phyloP scores from a whole-genome alignment of 2,113 vertebrate genomes.

The Equus przewalskii region DNA sequence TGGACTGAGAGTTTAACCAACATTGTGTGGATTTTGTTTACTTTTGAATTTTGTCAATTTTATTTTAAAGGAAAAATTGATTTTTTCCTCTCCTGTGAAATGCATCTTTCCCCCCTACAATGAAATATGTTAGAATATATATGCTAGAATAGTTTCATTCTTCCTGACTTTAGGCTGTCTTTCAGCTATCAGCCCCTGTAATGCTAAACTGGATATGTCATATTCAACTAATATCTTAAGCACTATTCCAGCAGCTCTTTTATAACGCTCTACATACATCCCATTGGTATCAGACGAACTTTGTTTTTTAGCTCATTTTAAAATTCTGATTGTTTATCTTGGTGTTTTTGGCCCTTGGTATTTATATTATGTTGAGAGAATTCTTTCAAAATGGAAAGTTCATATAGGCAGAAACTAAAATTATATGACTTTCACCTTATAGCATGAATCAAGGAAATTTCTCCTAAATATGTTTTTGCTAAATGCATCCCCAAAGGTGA shows the following conservation, averaged over 20 bases:
- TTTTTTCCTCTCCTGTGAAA: not conserved
- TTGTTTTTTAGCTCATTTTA: conserved; percentile 46
- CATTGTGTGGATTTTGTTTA: not conserved
- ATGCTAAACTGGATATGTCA: not conserved
- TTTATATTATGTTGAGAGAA: conserved; percentile 33
- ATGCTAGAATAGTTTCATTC: not conserved
- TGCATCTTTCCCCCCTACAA: not conserved
- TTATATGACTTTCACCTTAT: not conserved
- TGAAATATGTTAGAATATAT: not conserved
- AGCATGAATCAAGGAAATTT: conserved; percentile 52
- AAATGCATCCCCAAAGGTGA: conserved; percentile 70
- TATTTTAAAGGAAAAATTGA: not conserved
- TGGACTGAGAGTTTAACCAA: not conserved
- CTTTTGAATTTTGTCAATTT: conserved; percentile 23
- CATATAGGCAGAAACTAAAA: not conserved
- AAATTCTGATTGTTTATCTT: conserved; percentile 43
- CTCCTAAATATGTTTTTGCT: conserved; percentile 62
- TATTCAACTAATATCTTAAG: not conserved
- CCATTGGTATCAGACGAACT: no score
- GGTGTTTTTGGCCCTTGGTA: not conserved
- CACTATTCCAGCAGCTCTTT: not conserved
- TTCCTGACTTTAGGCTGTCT: not conserved
- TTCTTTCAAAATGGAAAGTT: conserved; percentile 55
- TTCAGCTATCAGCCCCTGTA: not conserved
- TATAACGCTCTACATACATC: not conserved